phyloP scores from a whole-genome alignment of 2,888 invertebrate genomes.

The Drosophila pseudotalamancana region DNA sequence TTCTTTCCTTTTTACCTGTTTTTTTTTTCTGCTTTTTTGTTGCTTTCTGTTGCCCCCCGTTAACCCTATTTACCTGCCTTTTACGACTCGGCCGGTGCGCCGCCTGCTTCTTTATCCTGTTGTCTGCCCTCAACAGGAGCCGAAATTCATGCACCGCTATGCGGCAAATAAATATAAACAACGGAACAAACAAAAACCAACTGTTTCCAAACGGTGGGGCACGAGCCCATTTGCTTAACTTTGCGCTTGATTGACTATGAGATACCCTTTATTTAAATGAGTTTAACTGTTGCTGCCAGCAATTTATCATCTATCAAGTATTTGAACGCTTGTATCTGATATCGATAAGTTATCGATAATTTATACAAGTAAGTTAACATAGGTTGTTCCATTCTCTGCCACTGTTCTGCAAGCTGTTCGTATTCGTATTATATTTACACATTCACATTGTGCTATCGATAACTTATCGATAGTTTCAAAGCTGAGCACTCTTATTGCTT shows the following conservation, averaged over 20 bases:
- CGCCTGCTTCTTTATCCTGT: constrained; percentile 8
- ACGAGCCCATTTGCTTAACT: not conserved
- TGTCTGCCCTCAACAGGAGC: constrained; percentile 17
- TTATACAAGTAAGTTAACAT: not conserved
- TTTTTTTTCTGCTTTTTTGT: not conserved
- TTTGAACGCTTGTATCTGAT: no score
- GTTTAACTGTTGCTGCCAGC: no score
- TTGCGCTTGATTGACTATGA: not conserved
- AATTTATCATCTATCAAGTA: no score
- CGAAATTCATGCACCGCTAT: constrained; percentile 65
- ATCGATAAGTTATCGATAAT: constrained; percentile 2
- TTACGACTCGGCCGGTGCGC: not conserved
- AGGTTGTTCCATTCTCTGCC: no score
- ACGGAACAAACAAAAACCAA: constrained; percentile 26
- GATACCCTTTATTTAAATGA: no score
- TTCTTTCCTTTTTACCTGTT: constrained; percentile 17
- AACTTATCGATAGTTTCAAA: not conserved
- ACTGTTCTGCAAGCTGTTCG: no score
- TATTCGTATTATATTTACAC: not conserved
- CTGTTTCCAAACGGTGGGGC: constrained; percentile 1
- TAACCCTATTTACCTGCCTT: constrained; percentile 28
- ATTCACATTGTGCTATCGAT: not conserved
- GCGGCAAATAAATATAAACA: constrained; percentile 57
- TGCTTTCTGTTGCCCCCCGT: constrained; percentile 9
- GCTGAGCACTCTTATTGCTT: no score